Percentiles rank a stretch among this genome's conserved stretches.
Evolutionary conservation across 2,888 invertebrate species (phyloP).

Genomic region (Rotaria socialis): DNA sequence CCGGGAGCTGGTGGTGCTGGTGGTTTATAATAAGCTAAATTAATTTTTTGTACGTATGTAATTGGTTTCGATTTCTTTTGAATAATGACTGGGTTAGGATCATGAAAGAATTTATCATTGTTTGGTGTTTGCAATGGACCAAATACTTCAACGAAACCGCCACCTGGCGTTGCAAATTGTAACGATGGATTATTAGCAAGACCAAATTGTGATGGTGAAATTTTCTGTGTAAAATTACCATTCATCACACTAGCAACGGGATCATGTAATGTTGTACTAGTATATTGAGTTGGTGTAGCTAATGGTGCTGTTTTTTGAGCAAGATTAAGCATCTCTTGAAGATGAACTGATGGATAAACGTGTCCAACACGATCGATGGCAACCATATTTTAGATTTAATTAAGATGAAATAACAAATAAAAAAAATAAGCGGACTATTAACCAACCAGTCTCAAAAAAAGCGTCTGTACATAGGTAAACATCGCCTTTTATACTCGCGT

Average conservation of each 20-base stretch:
- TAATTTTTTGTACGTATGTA: slow-evolving; percentile 22
- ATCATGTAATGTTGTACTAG: not conserved
- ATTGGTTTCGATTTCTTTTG: slow-evolving; percentile 5
- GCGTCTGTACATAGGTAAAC: not conserved
- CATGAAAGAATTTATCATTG: slow-evolving; percentile 26
- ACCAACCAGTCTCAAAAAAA: not conserved
- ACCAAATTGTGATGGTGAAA: slow-evolving; percentile 18
- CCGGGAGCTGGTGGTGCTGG: slow-evolving; percentile 27
- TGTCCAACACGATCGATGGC: not conserved
- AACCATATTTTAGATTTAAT: not conserved
- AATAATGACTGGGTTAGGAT: slow-evolving; percentile 24
- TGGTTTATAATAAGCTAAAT: slow-evolving; percentile 9
- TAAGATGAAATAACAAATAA: not conserved
- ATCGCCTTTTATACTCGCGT: not conserved
- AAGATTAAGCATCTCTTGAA: not conserved
- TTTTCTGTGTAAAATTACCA: not conserved
- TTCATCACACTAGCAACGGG: not conserved
- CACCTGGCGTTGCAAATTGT: slow-evolving; percentile 7
- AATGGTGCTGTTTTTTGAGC: not conserved
- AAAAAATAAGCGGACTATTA: not conserved
- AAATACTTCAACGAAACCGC: slow-evolving; percentile 23
- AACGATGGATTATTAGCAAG: slow-evolving; percentile 1
- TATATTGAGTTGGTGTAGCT: not conserved
- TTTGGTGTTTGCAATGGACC: slow-evolving; percentile 16
- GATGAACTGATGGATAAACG: not conserved